Evolutionary conservation across 2,888 invertebrate genomes (phyloP), one percentile per base, ranked within the genome.

Genomic region (Emmelina monodactyla): DNA sequence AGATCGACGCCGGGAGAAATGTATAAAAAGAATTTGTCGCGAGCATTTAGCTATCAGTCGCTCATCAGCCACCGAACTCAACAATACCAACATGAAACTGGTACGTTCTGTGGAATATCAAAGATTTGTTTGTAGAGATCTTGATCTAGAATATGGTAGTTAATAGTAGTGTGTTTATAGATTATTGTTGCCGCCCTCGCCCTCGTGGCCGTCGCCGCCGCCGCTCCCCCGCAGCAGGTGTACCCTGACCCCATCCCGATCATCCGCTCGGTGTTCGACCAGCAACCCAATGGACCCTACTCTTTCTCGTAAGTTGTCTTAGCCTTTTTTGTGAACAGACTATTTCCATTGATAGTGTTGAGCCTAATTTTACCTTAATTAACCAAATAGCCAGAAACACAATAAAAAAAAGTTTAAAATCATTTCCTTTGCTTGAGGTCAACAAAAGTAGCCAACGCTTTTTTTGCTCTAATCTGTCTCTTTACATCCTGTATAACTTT

Each of bases 21-120:
- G 68, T 76, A 76, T 78, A 76, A 66, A 40, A 45, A 45, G 43
- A 40, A 39, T 40, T 37, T 37, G 38, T 31, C 39, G 16, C 38
- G 22, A 25, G 31, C 37, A 37, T 38, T 35, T 34, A 11, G 34
- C 41, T 43, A 45, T 43, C 43, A 45, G 43, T 45, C 32, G 28
- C 34, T 42, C 37, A 36, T 37, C 29, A 57, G 53, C 63, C 48
- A 53, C 55, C 53, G 50, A 58, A 58, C 9, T 4, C 13, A 29
- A 58, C 51, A 50, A 55, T 48, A 55, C 46, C 51, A 66, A 66
- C 56, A 78, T 78, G 78, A 76, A 78, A 67, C 49, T 68, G 66
- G 78, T 76, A 62, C 48, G 72, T 68, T 19, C n/a, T 25, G 25
- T 25, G 4, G 11, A 19, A 10, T 25, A n/a, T 9, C 3, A 25